These are phyloP conservation scores for Pantala flavescens DNA, from an alignment of 1,140 invertebrate genomes.

Conservation along the genomic window DNA sequence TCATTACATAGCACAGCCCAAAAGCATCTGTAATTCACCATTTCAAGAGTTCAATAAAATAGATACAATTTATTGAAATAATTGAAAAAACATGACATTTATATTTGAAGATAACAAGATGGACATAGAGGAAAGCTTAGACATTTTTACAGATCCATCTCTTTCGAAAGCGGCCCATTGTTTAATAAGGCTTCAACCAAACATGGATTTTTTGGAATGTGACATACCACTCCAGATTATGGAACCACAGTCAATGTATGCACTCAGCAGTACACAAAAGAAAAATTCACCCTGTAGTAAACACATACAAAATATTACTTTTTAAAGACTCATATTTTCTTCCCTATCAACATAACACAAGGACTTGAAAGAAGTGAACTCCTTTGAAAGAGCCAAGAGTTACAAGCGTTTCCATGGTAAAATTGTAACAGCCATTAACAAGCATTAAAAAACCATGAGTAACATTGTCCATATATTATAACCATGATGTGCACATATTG, in stretches of 20 bases:
- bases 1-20: slow-evolving; percentile 5
- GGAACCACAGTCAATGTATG: slow-evolving; percentile 5
- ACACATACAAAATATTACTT: slow-evolving; percentile 4
- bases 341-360: neutral
- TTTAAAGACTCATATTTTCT: neutral
- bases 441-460: slow-evolving; percentile 10
- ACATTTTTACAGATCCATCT: slow-evolving; percentile 1
- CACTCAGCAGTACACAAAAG: neutral
- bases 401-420: neutral
- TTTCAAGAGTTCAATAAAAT: neutral
- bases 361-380: neutral
- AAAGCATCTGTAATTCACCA: slow-evolving; percentile 8
- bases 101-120: neutral
- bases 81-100: neutral
- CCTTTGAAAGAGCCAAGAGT: neutral
- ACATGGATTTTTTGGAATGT: slow-evolving; percentile 3
- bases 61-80: neutral
- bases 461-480: slow-evolving; percentile 4
- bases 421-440: slow-evolving; percentile 8
- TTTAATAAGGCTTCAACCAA: neutral
- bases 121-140: neutral
- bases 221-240: neutral
- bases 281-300: neutral
- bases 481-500: neutral
- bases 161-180: neutral